A percentile compares a stretch with the other conserved stretches of the same genome.
These are phyloP conservation scores for Nematopogon swammerdamellus DNA, from an alignment of 2,888 invertebrate genomes.

Conservation along the genomic window DNA sequence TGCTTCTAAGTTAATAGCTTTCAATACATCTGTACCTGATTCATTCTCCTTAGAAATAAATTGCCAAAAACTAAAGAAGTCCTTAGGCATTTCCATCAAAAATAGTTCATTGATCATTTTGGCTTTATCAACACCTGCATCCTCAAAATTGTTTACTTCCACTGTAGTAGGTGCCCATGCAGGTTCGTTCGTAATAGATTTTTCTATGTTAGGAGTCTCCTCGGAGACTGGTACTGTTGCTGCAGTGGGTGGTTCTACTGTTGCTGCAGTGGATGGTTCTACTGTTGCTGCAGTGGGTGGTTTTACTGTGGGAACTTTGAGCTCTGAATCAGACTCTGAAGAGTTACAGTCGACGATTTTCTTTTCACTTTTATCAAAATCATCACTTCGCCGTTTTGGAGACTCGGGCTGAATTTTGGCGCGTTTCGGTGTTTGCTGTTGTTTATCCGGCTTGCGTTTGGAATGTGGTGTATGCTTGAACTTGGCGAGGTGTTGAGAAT, in stretches of 20 bases:
- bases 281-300: slow-evolving; percentile 15
- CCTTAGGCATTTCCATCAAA: slow-evolving; percentile 82
- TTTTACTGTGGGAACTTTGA: too few species aligned
- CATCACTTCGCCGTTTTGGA: not conserved
- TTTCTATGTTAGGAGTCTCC: too few species aligned
- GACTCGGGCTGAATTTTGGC: slow-evolving; percentile 19
- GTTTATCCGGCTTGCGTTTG: slow-evolving; percentile 18
- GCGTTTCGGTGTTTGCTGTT: slow-evolving; percentile 16
- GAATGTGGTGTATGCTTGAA: slow-evolving; percentile 70
- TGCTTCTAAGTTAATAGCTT: slow-evolving; percentile 63
- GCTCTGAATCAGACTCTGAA: slow-evolving; percentile 17
- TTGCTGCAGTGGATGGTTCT: slow-evolving; percentile 17
- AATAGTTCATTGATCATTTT: slow-evolving; percentile 70
- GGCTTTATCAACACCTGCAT: slow-evolving; percentile 42
- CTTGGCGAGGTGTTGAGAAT: slow-evolving; percentile 66
- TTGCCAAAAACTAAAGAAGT: slow-evolving; percentile 83
- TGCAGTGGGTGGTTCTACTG: slow-evolving; percentile 15
- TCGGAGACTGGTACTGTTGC: slow-evolving; percentile 6
- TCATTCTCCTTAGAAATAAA: slow-evolving; percentile 60
- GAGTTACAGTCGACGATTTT: not conserved
- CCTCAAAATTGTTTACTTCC: slow-evolving; percentile 16
- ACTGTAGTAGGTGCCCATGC: too few species aligned
- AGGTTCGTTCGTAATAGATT: too few species aligned
- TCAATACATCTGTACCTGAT: slow-evolving; percentile 59
- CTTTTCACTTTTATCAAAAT: slow-evolving; percentile 1